Conservation (phyloP, 2,797 vertebrate genomes). For the Tokudaia tokunoshimensis region DNA sequence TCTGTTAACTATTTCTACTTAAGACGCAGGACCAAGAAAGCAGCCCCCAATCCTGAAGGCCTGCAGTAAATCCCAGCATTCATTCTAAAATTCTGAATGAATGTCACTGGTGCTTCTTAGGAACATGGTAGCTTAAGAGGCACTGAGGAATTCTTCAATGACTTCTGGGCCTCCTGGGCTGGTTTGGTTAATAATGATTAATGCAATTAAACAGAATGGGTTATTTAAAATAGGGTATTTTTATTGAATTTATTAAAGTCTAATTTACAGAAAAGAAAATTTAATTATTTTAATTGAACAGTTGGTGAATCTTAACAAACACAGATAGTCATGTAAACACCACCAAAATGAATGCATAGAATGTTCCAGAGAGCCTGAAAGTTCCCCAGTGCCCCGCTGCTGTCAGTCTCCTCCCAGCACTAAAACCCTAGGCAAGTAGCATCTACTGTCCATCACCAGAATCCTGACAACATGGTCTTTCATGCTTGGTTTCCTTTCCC, state of each 20-base stretch:
- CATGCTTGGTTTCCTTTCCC: neutral
- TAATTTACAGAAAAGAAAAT: slow-evolving; percentile 51
- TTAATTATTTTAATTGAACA: slow-evolving; percentile 4
- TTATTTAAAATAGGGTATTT: neutral
- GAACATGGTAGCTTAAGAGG: neutral
- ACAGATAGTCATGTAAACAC: neutral
- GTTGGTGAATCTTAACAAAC: neutral
- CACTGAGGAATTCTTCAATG: neutral
- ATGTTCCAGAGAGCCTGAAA: neutral
- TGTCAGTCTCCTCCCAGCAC: neutral
- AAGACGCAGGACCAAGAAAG: neutral
- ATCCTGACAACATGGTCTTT: neutral
- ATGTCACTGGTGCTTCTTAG: neutral
- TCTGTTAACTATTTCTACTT: neutral
- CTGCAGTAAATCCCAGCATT: neutral
- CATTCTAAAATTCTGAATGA: neutral
- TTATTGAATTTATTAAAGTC: neutral
- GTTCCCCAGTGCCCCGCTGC: neutral
- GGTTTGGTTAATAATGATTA: neutral
- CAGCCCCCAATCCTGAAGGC: neutral
- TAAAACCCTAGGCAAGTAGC: neutral
- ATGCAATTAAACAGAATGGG: neutral
- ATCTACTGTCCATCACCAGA: neutral
- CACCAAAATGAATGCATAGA: neutral
- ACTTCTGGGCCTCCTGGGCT: neutral